Evolutionary conservation across 2,888 invertebrate genomes (phyloP).

Genomic region (Drymonia ruficornis): DNA sequence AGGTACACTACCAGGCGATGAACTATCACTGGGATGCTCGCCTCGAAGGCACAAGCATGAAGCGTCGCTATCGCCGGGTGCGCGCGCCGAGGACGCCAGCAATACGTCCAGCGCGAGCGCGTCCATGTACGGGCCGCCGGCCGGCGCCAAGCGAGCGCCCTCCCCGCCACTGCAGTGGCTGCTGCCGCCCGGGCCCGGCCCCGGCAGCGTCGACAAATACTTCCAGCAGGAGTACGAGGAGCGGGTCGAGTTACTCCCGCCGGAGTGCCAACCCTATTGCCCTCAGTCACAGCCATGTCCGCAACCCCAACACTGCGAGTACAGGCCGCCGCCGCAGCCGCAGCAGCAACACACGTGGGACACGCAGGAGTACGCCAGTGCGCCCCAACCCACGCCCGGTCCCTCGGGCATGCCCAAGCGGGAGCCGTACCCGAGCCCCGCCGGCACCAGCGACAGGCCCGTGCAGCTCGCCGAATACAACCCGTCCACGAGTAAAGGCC

Average conservation of each 20-base stretch:
- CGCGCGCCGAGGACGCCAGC: constrained; percentile 90
- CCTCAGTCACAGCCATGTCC: constrained; percentile 72
- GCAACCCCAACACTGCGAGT: constrained; percentile 85
- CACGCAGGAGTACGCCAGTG: constrained; percentile 76
- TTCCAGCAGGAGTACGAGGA: constrained; percentile 89
- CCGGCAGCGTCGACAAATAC: constrained; percentile 85
- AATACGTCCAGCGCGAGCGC: constrained; percentile 88
- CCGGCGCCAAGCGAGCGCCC: constrained; percentile 76
- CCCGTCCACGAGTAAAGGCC: constrained; percentile 97
- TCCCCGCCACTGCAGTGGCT: constrained; percentile 89
- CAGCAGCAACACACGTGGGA: constrained; percentile 89
- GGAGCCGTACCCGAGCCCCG: constrained; percentile 75
- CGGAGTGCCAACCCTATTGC: constrained; percentile 82
- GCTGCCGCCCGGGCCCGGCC: constrained; percentile 89
- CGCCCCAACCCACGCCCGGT: constrained; percentile 77
- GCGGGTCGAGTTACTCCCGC: constrained; percentile 82
- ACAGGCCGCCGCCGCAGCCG: constrained; percentile 87
- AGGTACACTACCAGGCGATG: constrained; percentile 93
- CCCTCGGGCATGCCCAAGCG: constrained; percentile 88
- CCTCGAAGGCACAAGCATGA: constrained; percentile 86
- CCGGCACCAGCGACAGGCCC: constrained; percentile 74
- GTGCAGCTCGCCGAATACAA: constrained; percentile 97
- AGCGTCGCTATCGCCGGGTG: constrained; percentile 87
- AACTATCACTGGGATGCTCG: constrained; percentile 88
- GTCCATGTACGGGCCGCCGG: constrained; percentile 83